Conservation (phyloP, 1,140 invertebrate species). For the Brachionus calyciflorus region DNA sequence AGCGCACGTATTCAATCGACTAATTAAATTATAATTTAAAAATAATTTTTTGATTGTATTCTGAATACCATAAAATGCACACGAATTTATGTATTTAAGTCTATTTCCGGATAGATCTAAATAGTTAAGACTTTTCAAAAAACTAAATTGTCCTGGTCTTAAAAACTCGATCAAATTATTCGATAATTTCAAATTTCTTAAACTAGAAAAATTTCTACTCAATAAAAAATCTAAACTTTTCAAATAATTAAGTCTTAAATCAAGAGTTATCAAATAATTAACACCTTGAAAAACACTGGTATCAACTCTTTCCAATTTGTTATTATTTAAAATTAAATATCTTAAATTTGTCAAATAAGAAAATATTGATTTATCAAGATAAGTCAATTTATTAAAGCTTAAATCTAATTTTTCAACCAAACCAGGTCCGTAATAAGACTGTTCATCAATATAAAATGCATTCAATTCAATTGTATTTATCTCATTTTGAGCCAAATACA, state of each 20-base stretch:
- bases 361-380: conserved; percentile 11
- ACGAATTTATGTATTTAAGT: background rate
- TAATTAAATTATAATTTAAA: conserved; percentile 30
- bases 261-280: conserved; percentile 33
- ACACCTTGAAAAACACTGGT: background rate
- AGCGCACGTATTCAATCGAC: conserved; percentile 10
- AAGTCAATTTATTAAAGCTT: conserved; percentile 14
- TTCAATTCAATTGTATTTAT: conserved; percentile 25
- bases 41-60: background rate
- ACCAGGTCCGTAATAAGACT: conserved; percentile 19
- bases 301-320: background rate
- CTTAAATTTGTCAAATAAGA: conserved; percentile 36
- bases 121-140: conserved; percentile 11
- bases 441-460: conserved; percentile 32
- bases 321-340: conserved; percentile 36
- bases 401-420: conserved; percentile 41
- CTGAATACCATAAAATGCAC: conserved; percentile 36
- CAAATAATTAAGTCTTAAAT: conserved; percentile 6
- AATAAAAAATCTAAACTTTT: conserved; percentile 9
- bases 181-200: background rate
- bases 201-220: conserved; percentile 5
- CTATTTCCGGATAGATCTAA: conserved; percentile 22
- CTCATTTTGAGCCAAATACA: conserved; percentile 21
- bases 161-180: conserved; percentile 23
- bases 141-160: background rate